Base-by-base conservation (phyloP, 2,797 vertebrate species). In the Knipowitschia caucasica region DNA sequence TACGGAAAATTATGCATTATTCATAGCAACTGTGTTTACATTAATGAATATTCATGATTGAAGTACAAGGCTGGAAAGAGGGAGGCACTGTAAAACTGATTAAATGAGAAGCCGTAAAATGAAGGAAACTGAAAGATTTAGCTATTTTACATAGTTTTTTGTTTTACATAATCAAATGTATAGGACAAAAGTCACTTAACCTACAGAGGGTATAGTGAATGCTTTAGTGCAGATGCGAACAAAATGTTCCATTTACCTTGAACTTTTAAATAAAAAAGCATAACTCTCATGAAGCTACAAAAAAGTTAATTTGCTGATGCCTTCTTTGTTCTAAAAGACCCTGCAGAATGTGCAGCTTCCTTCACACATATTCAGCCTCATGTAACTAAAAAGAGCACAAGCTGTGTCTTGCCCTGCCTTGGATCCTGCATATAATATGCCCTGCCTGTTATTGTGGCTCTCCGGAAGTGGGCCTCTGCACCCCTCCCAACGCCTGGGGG, bases 1-100 rank as follows among this genome's bases (percentile, higher is more conserved):
- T 89, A 89, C 82, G 26, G 75, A 26, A n/a, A 57, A 53, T 68
- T 35, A 86, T 88, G 81, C 83, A 88, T 87, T 86, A 88, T 89
- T 88, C 86, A 89, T 86, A 81, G 71, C 73, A 78, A 79, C 69
- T 46, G 40, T 78, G 67, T 80, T 78, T 86, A 69, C 75, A 80
- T 39, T 21, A 9, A 47, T 68, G 85, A 80, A 86, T 85, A 87
- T 81, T 89, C 86, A 88, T 78, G 67, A 35, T 61, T 69, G 69
- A 85, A 87, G 70, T 83, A 82, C 81, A 80, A 80, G 80, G 76
- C 75, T 76, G 65, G 73, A 86, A 85, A 84, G 63, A 82, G 78
- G 81, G 76, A 75, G 69, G 78, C 82, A 84, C 79, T 78, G 78
- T 75, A 84, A 79, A 86, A 85, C 82, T 85, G 82, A 83, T 87